phyloP scores from a whole-genome alignment of 2,797 vertebrate genomes.

The Dromococcyx pavoninus region DNA sequence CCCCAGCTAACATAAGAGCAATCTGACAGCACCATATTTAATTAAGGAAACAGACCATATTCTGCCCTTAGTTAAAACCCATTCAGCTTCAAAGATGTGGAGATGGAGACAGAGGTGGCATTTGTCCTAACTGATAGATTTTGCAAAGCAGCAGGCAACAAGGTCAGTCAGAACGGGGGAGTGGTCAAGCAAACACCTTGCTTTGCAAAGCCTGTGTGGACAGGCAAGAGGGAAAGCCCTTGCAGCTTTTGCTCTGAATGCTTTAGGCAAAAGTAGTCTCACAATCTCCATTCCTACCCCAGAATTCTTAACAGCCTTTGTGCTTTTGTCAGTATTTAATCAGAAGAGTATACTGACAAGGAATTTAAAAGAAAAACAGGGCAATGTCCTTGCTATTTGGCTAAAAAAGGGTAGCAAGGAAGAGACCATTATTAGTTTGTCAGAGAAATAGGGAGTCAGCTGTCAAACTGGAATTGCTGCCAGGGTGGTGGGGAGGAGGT shows the following conservation, averaged over 20 bases:
- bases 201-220: background rate
- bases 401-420: slow-evolving; percentile 5
- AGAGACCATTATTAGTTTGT: slow-evolving; percentile 10
- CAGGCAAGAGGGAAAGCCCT: background rate
- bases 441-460: slow-evolving; percentile 17
- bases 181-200: background rate
- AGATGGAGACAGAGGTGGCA: background rate
- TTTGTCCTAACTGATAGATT: background rate
- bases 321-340: background rate
- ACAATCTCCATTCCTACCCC: background rate
- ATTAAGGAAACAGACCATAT: slow-evolving; percentile 41
- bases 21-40: slow-evolving; percentile 59
- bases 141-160: background rate
- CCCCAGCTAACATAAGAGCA: slow-evolving; percentile 42
- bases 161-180: background rate
- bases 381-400: background rate
- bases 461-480: slow-evolving; percentile 31
- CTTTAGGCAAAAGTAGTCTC: background rate
- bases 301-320: background rate
- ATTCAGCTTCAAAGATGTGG: background rate
- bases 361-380: slow-evolving; percentile 23
- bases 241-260: background rate
- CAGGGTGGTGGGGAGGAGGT: background rate
- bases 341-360: slow-evolving; percentile 11
- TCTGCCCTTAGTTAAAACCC: slow-evolving; percentile 15